Conservation (phyloP, 1,140 invertebrate species). For the Mycetomoellerius zeteki region DNA sequence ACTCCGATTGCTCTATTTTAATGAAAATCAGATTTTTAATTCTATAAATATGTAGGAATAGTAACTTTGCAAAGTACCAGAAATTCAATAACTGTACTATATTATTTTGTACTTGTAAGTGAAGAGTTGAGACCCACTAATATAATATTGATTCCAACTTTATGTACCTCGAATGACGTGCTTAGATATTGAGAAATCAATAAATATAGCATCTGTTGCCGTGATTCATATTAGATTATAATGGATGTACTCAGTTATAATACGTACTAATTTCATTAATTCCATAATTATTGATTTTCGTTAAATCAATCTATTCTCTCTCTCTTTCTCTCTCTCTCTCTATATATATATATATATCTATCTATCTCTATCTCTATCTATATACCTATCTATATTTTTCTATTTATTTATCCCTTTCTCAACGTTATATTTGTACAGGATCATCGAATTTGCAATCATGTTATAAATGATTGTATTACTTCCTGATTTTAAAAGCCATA, state of each 20-base stretch:
- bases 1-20: neutral
- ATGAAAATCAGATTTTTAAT: neutral
- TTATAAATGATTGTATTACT: neutral
- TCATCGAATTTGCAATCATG: neutral
- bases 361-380: neutral
- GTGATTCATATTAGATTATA: neutral
- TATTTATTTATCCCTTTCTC: neutral
- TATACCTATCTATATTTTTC: neutral
- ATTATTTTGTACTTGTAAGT: neutral
- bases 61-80: neutral
- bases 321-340: neutral
- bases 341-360: too few species aligned
- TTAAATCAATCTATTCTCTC: neutral
- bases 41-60: neutral
- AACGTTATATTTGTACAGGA: neutral
- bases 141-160: neutral
- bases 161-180: neutral
- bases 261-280: neutral
- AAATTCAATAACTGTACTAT: neutral
- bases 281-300: neutral
- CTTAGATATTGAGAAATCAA: neutral
- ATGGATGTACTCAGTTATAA: neutral
- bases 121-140: neutral
- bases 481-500: neutral
- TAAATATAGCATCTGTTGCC: neutral